Evolutionary conservation across 2,888 invertebrate species (phyloP).

Genomic region (Drosophila mulleri): DNA sequence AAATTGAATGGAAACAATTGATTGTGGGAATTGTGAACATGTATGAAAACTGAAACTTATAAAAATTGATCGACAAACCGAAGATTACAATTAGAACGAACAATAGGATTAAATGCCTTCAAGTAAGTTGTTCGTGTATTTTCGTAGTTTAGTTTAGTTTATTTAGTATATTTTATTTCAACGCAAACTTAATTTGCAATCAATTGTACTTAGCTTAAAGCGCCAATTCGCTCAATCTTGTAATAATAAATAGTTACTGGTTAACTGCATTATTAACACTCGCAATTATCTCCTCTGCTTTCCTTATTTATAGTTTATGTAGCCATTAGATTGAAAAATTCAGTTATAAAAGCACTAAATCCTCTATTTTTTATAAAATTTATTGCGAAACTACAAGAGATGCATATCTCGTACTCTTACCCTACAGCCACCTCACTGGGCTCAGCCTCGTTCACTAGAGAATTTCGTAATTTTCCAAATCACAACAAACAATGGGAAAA

Average conservation of each 20-base stretch:
- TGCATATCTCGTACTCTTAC: slow-evolving; percentile 6
- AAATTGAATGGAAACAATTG: slow-evolving; percentile 16
- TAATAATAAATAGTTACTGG: neutral
- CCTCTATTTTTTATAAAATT: slow-evolving; percentile 25
- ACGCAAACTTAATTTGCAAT: no score
- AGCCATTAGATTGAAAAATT: slow-evolving; percentile 1
- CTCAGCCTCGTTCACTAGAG: slow-evolving; percentile 32
- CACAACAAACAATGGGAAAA: slow-evolving; percentile 58
- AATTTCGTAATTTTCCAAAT: slow-evolving; percentile 64
- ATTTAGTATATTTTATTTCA: neutral
- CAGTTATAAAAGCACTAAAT: slow-evolving; percentile 9
- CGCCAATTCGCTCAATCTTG: no score
- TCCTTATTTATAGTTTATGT: neutral
- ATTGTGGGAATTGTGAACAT: slow-evolving; percentile 4
- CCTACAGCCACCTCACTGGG: slow-evolving; percentile 9
- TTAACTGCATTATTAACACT: neutral
- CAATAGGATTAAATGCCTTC: neutral
- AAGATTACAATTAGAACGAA: neutral
- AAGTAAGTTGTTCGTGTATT: no score
- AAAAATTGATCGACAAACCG: neutral
- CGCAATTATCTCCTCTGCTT: neutral
- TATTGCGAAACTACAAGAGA: slow-evolving; percentile 39
- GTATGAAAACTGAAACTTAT: neutral
- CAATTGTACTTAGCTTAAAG: neutral
- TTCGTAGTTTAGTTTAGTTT: no score